Evolutionary conservation across 2,888 invertebrate genomes (phyloP), one percentile per base, ranked within the genome.

Genomic region (Sphecodes monilicornis): DNA sequence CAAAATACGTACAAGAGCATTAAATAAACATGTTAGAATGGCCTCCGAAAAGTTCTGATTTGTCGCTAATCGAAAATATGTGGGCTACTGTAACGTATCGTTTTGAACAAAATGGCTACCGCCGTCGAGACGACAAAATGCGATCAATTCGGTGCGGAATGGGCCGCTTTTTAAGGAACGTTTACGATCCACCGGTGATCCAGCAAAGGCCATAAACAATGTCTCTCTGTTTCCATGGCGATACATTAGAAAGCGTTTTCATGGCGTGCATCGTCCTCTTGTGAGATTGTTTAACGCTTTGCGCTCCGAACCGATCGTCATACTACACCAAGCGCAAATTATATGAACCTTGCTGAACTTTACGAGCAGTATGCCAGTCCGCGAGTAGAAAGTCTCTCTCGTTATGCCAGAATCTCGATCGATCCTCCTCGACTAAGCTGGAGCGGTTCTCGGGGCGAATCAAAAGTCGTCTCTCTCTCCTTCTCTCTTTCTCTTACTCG

Each of bases 371-470:
- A 29, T 72, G 75, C 46, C 54, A 68, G 72, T 39, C 22, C 72
- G 72, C 57, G 32, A 85, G 76, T 85, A 85, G 85, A 85, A 85
- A 85, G 85, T 85, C 78, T 43, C 73, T 84, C 69, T 76, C 76
- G 82, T 76, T 79, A 68, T 60, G 77, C 70, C 76, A 57, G 85
- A 85, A 85, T 85, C 85, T 79, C 85, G 85, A 85, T 85, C 84
- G 82, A 81, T 82, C 71, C 81, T 81, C 69, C 75, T 76, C 66
- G 66, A 26, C 66, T 76, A 76, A 76, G 66, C 64, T 36, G 26
- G 64, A 66, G 57, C 66, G 39, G 64, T 32, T 46, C 75, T 74
- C 36, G 4, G 46, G 75, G 10, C 75, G 75, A 66, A 76, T 66
- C 75, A 46, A 66, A 68, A 16, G 41, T 66, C 54, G 22, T 10